A percentile compares a stretch with the other conserved stretches of the same genome.
Conservation (phyloP, 2,113 vertebrate species). For the Brachypteracias leptosomus region DNA sequence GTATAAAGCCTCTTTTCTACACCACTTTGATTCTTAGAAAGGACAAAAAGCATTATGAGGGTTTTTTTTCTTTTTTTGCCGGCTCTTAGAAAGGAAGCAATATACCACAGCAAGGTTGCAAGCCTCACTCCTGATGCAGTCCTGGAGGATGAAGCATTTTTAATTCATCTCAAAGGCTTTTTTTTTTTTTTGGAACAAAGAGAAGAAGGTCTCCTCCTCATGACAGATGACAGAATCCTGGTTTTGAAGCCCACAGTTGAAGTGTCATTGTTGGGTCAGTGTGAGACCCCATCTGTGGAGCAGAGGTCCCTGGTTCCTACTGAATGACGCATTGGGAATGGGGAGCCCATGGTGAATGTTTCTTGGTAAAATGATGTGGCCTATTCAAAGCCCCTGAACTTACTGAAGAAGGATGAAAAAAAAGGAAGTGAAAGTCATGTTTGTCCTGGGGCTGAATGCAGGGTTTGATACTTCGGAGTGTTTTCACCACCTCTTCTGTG, state of each 20-base stretch:
- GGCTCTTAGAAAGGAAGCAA: constrained; percentile 45
- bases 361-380: background rate
- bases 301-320: background rate
- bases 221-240: background rate
- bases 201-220: background rate
- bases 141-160: constrained; percentile 19
- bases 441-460: background rate
- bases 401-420: background rate
- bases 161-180: background rate
- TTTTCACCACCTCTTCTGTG: constrained; percentile 6
- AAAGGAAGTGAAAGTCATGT: background rate
- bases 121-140: background rate
- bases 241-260: background rate
- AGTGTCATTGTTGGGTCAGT: background rate
- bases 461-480: background rate
- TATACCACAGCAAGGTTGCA: background rate
- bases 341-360: fast-evolving
- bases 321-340: background rate
- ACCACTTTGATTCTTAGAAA: constrained; percentile 54
- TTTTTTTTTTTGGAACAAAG: background rate
- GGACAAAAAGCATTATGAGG: constrained; percentile 28
- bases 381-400: background rate
- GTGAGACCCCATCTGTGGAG: background rate
- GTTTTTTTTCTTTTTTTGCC: background rate
- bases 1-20: constrained; percentile 44